Base-by-base conservation (phyloP, 2,888 invertebrate species). In the Hydraecia micacea region DNA sequence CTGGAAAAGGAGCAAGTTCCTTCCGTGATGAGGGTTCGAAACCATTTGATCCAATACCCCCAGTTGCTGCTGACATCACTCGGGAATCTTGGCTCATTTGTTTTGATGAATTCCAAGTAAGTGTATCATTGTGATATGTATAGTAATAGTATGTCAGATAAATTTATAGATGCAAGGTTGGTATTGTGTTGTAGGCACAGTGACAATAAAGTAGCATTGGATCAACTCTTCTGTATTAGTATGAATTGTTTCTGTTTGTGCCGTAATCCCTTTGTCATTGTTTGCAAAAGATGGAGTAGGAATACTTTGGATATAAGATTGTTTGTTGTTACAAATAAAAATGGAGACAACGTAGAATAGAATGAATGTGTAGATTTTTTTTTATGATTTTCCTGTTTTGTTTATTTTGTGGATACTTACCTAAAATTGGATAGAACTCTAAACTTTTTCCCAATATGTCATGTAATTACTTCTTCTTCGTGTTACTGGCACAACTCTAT, bases 31-130 rank as follows among this genome's bases (percentile, higher is more conserved):
- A 96, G 77, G 93, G 94, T 2, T 93, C 95, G 0, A 95, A 95
- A 79, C 96, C 96, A 21, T 99, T 98, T 94, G 99, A 99, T 96
- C 99, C 99, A 0, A 99, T 99, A 81, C 98, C 98, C 42, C 98
- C 99, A 9, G 99, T 99, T 1, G 99, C 99, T 21, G 97, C 98
- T 86, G 97, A 98, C 85, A 99, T 99, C 83, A 98, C 98, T 46
- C 97, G 98, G 72, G 98, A 99, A 91, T 98, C 99, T 39, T 99
- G 99, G 99, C 97, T 99, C 49, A 98, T 99, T 83, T 99, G 99
- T 95, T 99, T 99, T 95, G 99, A 99, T 97, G 99, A 99, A 96
- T 99, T 99, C 97, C 99, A 99, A 97, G 99, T 98, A 91, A 93
- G 92, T 90, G 9, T 65, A 66, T 55, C n/a, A 60, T 25, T 25